Evolutionary conservation across 2,888 invertebrate species (phyloP).

Genomic region (Drosophila melanosoma): DNA sequence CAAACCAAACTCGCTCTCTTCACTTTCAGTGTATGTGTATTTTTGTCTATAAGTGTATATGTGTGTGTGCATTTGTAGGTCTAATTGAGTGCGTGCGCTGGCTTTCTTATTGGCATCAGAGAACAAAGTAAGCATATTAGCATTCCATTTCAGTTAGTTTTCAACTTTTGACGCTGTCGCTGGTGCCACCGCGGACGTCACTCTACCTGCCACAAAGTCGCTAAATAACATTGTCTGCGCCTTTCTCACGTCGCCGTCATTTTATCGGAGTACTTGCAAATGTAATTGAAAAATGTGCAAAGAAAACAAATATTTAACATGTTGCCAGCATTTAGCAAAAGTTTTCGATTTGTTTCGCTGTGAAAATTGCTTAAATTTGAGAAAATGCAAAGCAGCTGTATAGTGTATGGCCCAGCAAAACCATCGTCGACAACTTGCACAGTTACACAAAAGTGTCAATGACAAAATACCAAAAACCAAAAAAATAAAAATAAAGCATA

Average conservation of each 20-base stretch:
- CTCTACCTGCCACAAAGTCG: constrained; percentile 15
- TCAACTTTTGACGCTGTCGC: constrained; percentile 74
- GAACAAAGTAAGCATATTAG: constrained; percentile 73
- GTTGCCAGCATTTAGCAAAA: constrained; percentile 4
- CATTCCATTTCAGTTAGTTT: constrained; percentile 79
- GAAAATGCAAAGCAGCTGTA: constrained; percentile 57
- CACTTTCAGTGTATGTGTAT: constrained; percentile 8
- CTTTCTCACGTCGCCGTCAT: constrained; percentile 24
- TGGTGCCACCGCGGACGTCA: constrained; percentile 25
- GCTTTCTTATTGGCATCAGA: constrained; percentile 75
- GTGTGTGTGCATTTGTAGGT: not conserved
- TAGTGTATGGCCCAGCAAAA: constrained; percentile 8
- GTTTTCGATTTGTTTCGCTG: constrained; percentile 18
- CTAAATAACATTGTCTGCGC: constrained; percentile 41
- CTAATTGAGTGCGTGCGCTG: constrained; percentile 70
- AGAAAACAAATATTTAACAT: constrained; percentile 48
- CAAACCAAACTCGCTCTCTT: constrained; percentile 47
- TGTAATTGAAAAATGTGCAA: constrained; percentile 38
- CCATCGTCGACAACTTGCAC: constrained; percentile 31
- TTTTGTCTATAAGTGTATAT: constrained; percentile 6
- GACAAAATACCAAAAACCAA: constrained; percentile 40
- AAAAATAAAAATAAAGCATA: constrained; percentile 44
- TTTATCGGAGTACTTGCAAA: constrained; percentile 42
- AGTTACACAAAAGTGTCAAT: constrained; percentile 52
- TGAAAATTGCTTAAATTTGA: constrained; percentile 25